Evolutionary conservation across 2,113 vertebrate genomes (phyloP).

Genomic region (Parotia lawesii): DNA sequence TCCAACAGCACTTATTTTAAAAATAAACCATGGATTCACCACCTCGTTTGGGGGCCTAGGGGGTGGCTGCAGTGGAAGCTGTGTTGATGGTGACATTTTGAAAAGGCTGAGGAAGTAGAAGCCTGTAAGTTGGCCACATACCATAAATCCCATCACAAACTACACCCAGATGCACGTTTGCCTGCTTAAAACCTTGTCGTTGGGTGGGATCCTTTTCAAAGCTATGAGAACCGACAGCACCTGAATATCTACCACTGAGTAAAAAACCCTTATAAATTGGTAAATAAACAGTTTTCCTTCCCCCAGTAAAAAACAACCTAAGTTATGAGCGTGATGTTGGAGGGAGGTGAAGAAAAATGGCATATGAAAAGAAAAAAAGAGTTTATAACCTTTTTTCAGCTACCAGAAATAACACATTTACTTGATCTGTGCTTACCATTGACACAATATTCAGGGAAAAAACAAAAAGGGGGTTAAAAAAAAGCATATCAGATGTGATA

Average conservation of each 20-base stretch:
- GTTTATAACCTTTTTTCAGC: background rate
- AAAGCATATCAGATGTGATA: background rate
- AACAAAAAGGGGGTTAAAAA: background rate
- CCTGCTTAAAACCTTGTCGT: background rate
- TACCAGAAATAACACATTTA: background rate
- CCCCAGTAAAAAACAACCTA: background rate
- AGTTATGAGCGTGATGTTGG: background rate
- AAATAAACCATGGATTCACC: background rate
- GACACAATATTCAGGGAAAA: background rate
- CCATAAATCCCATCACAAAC: background rate
- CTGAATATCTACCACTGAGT: background rate
- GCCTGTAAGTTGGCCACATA: background rate
- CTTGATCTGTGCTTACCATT: background rate
- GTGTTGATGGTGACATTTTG: background rate
- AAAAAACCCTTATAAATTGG: background rate
- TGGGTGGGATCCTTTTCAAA: background rate
- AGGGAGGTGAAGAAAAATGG: background rate
- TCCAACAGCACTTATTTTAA: background rate
- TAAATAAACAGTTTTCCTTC: background rate
- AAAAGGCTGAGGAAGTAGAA: background rate
- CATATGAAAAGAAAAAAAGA: background rate
- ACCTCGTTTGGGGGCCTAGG: background rate
- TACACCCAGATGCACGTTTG: background rate
- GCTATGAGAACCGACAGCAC: background rate
- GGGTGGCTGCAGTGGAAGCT: background rate